Evolutionary conservation across 1,140 invertebrate species (phyloP), one percentile per base, ranked within the genome.

Genomic region (Ceratoteleas bidentatus): DNA sequence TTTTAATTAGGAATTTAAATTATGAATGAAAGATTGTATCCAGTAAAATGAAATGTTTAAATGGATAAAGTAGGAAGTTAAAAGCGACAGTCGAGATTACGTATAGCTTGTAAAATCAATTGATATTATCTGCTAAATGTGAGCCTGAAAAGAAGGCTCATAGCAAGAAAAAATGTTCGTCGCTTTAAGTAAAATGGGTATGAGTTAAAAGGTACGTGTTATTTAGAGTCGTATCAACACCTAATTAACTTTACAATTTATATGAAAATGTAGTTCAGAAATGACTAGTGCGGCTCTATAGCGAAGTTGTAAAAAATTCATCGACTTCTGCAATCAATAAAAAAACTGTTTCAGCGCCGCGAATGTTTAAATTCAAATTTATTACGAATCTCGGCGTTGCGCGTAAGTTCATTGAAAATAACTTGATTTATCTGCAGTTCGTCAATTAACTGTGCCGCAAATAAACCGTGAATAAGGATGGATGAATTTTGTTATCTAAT

Each of bases 341-440:
- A 40, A 40, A 40, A 40, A 40, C 36, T 40, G 36, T 40, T 40
- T 40, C 34, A 24, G 16, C 15, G 14, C 3, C 14, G 24, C n/a
- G 15, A 24, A 52, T 52, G n/a, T 52, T 52, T 24, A 16, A 16
- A 52, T 52, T 52, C 49, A 16, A 24, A 24, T 52, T 52, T 24
- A 9, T 52, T 24, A 15, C 3, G 49, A 52, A 24, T 15, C 15
- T 16, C 14, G 15, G 14, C n/a, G 15, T 52, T 52, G 24, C 50
- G 13, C 16, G 33, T 24, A 4, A 33, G 2, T 53, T 53, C 50
- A 14, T 53, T 53, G 33, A 53, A 53, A 32, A 53, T 53, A 53
- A 53, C 50, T 53, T 53, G 24, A 53, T 53, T 53, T 53, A 53
- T 33, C 24, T 53, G n/a, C 10, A 9, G 24, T 53, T 32, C 49